A percentile compares a stretch with the other conserved stretches of the same genome.
Conservation (phyloP, 2,797 vertebrate genomes). For the Coendou prehensilis region DNA sequence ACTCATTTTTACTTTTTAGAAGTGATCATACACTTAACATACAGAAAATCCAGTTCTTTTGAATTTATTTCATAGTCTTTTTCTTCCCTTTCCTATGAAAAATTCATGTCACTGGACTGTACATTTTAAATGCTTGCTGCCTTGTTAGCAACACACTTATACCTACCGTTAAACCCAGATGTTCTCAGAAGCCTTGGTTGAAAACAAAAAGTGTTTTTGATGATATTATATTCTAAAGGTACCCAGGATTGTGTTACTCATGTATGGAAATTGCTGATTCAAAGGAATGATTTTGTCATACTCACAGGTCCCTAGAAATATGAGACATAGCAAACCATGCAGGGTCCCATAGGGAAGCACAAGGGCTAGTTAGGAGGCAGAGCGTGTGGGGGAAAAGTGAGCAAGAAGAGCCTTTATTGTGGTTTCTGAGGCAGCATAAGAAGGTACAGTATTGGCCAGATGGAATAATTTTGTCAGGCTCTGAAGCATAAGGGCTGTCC, state of each 20-base stretch:
- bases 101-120: background rate
- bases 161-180: background rate
- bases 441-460: background rate
- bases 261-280: background rate
- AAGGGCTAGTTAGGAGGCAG: background rate
- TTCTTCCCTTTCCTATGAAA: background rate
- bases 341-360: background rate
- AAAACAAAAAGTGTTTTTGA: constrained; percentile 36
- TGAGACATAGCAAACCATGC: background rate
- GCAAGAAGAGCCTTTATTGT: background rate
- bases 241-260: background rate
- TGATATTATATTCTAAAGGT: background rate
- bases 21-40: background rate
- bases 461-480: background rate
- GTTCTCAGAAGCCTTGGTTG: background rate
- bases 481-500: background rate
- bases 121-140: background rate
- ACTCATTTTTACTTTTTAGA: constrained; percentile 53
- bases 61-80: constrained; percentile 51
- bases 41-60: background rate
- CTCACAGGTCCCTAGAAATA: background rate
- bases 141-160: background rate
- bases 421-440: background rate
- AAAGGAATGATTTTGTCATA: background rate
- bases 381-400: background rate